Evolutionary conservation across 2,888 invertebrate species (phyloP).

Genomic region (Noctua comes): DNA sequence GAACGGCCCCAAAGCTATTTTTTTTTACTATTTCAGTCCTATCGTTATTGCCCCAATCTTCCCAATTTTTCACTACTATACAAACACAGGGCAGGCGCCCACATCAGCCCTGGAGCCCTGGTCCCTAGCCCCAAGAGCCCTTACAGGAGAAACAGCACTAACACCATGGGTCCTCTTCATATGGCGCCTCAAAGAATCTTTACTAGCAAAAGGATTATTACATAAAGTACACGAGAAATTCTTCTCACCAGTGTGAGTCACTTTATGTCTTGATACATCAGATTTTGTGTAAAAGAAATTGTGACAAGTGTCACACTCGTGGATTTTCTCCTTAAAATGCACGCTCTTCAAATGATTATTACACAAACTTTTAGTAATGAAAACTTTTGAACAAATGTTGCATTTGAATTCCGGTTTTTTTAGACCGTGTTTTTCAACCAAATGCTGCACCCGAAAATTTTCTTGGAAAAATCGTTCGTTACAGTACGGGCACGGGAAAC

Average conservation of each 20-base stretch:
- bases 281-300: conserved; percentile 83
- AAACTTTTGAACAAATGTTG: conserved; percentile 77
- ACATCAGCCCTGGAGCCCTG: background rate
- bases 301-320: conserved; percentile 83
- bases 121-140: background rate
- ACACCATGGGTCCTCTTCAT: conserved; percentile 78
- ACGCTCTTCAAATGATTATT: conserved; percentile 85
- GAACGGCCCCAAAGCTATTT: too few relatives aligned
- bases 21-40: background rate
- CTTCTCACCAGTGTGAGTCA: conserved; percentile 83
- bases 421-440: conserved; percentile 78
- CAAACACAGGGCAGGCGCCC: conserved; percentile 26
- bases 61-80: background rate
- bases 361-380: conserved; percentile 80
- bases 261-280: conserved; percentile 79
- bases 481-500: conserved; percentile 81
- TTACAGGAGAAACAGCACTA: background rate
- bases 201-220: conserved; percentile 79
- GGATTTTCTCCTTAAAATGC: conserved; percentile 82
- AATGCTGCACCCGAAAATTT: conserved; percentile 74
- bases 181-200: conserved; percentile 83
- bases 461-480: conserved; percentile 80
- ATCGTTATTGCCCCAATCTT: too few relatives aligned
- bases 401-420: conserved; percentile 80
- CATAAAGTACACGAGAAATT: conserved; percentile 79